These are phyloP conservation scores for Tridacna gigas DNA, from an alignment of 2,888 invertebrate genomes.

Conservation along the genomic window DNA sequence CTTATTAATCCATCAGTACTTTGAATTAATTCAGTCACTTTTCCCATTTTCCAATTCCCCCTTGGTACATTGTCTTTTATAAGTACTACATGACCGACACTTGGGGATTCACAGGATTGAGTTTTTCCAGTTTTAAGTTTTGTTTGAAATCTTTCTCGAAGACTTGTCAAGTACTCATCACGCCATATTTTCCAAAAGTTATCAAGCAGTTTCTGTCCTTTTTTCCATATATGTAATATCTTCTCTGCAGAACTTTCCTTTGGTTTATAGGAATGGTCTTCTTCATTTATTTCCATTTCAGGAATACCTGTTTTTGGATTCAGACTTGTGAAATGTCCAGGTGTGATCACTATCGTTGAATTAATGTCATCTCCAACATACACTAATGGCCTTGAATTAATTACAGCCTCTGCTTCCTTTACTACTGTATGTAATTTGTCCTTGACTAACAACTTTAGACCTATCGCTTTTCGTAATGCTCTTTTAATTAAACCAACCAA, in stretches of 20 bases:
- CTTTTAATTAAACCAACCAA: slow-evolving; percentile 9
- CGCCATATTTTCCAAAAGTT: slow-evolving; percentile 45
- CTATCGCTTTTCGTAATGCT: slow-evolving; percentile 4
- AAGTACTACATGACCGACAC: slow-evolving; percentile 30
- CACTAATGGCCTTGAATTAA: background rate
- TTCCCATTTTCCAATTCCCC: slow-evolving; percentile 32
- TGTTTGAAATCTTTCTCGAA: slow-evolving; percentile 37
- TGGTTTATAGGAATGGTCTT: background rate
- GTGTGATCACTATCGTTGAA: slow-evolving; percentile 1
- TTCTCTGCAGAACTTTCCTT: background rate
- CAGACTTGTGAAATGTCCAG: background rate
- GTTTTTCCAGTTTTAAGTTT: slow-evolving; percentile 24
- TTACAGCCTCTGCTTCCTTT: background rate
- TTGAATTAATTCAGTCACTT: slow-evolving; percentile 8
- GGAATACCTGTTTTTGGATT: slow-evolving; percentile 8
- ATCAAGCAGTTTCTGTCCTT: slow-evolving; percentile 36
- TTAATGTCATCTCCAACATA: slow-evolving; percentile 20
- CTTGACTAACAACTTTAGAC: background rate
- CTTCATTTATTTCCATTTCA: background rate
- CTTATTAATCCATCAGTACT: slow-evolving; percentile 34
- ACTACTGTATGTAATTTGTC: background rate
- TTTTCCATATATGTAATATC: slow-evolving; percentile 23
- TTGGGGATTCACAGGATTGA: slow-evolving; percentile 11
- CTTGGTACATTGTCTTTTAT: slow-evolving; percentile 41
- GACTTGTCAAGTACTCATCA: slow-evolving; percentile 35